Evolutionary conservation across 2,113 vertebrate genomes (phyloP).

Genomic region (Arvicanthis niloticus): DNA sequence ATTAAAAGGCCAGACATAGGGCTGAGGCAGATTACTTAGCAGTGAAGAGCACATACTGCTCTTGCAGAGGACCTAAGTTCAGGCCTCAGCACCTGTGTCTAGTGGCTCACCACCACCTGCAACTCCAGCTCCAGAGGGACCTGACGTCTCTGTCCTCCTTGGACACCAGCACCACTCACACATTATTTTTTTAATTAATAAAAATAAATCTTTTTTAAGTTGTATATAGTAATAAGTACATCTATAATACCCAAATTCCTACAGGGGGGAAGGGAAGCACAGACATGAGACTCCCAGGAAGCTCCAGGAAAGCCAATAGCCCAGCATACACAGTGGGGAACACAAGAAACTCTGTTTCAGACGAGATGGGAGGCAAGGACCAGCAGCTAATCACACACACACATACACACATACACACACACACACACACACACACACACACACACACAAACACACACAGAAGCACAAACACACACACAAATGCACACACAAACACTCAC

Average conservation of each 20-base stretch:
- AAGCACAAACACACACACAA: neutral
- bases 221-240: neutral
- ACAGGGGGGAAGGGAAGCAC: neutral
- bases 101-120: neutral
- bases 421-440: neutral
- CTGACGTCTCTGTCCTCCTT: neutral
- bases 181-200: neutral
- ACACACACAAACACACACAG: neutral
- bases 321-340: neutral
- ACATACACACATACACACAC: neutral
- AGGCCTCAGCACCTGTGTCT: neutral
- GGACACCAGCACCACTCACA: neutral
- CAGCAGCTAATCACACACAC: neutral
- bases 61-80: neutral
- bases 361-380: neutral
- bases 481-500: neutral
- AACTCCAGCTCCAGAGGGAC: neutral
- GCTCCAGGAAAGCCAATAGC: neutral
- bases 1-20: neutral
- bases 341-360: neutral
- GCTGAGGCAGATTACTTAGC: no score
- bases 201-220: neutral
- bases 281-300: neutral
- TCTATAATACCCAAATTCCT: neutral
- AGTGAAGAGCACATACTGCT: neutral